Base-by-base conservation (phyloP, 2,113 vertebrate genomes). In the Apistogramma diplotaenia region DNA sequence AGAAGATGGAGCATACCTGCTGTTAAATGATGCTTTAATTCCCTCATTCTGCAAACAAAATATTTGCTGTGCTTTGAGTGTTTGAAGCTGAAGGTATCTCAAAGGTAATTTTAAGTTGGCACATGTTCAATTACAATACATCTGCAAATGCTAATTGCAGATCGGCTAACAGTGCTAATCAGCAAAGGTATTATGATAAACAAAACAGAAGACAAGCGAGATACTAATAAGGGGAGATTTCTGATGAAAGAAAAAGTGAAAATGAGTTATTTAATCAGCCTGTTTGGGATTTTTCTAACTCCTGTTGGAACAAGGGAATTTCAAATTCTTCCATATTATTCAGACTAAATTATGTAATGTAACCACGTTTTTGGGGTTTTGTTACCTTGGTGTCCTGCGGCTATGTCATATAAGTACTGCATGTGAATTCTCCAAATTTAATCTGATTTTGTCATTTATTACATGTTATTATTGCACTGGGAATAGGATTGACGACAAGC, bases 131-230 rank as follows among this genome's bases (percentile, higher is more conserved):
- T 88, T 83, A 87, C 75, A 72, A 78, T 75, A 82, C 80, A 89
- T 77, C 79, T 87, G 73, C 83, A 75, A 74, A 65, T 37, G 79
- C 84, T 82, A 90, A 90, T 89, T 84, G 79, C 76, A 71, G 62
- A 84, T 67, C 85, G 79, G 86, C 82, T 83, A 60, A 81, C 57
- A 46, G 74, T 51, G 46, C 27, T 71, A 82, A 74, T 75, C 78
- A 83, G 76, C 49, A 72, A 67, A 88, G 71, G 83, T 79, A 83
- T 88, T 83, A 87, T 74, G 51, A 76, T 61, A 85, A 91, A 92
- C 86, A 89, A 78, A 78, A 76, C 61, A 74, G 46, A 37, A 79
- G 73, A 81, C 72, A 31, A 59, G 60, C 16, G 62, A 60, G 62
- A 81, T 76, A 51, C 15, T 65, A 75, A 85, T 55, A 65, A 23